A percentile compares a stretch with the other conserved stretches of the same genome.
Conservation (phyloP, 2,888 invertebrate species). For the Pseudococcus viburni region DNA sequence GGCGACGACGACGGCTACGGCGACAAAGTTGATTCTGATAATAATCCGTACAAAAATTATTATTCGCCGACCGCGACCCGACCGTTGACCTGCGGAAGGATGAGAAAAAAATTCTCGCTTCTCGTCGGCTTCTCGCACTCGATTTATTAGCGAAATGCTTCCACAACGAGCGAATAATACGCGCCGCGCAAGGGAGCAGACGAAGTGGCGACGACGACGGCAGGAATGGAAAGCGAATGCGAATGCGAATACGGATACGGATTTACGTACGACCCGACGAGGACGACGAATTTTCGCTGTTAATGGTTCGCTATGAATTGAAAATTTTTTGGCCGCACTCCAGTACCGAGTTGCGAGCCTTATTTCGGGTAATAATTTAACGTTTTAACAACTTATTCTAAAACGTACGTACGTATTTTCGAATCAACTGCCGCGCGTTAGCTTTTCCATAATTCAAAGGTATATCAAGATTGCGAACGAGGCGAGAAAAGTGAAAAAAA, state of each 20-base stretch:
- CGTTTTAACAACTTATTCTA: conserved; percentile 29
- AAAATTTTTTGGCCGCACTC: conserved; percentile 55
- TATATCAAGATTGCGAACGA: conserved; percentile 7
- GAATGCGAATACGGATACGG: neutral
- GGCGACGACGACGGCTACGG: too few species aligned
- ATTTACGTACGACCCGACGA: neutral
- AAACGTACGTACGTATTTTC: conserved; percentile 41
- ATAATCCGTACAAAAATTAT: too few species aligned
- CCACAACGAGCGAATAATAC: neutral
- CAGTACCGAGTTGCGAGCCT: conserved; percentile 1
- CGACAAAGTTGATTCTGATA: too few species aligned
- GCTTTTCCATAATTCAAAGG: conserved; percentile 18
- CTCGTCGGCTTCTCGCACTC: neutral
- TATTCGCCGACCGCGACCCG: neutral
- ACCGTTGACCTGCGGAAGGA: conserved; percentile 3
- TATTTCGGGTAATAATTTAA: conserved; percentile 48
- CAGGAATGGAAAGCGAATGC: neutral
- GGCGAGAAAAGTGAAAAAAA: neutral
- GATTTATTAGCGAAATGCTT: neutral
- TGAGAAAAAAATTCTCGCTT: neutral
- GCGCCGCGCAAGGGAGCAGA: neutral
- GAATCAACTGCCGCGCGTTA: conserved; percentile 23
- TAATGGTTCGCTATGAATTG: conserved; percentile 41
- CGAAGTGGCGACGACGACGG: neutral
- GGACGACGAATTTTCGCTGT: conserved; percentile 19